Conservation (phyloP, 2,113 vertebrate genomes). For the Brachypteracias leptosomus region DNA sequence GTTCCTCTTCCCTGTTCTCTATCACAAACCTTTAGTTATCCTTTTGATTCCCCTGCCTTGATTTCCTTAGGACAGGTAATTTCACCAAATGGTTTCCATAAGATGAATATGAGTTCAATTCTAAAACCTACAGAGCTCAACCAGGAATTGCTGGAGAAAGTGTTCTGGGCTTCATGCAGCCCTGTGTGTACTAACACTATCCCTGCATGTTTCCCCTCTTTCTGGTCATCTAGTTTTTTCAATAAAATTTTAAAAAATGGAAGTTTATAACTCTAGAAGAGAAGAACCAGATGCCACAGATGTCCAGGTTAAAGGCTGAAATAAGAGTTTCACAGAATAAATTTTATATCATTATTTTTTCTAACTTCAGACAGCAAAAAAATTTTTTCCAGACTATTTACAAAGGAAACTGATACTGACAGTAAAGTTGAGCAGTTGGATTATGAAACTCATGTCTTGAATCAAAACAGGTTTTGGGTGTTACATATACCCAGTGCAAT, state of each 20-base stretch:
- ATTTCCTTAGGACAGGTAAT: not conserved
- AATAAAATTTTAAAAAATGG: not conserved
- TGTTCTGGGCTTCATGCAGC: not conserved
- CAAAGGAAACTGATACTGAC: not conserved
- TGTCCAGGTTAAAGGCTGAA: not conserved
- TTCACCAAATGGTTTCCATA: not conserved
- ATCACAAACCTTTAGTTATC: not conserved
- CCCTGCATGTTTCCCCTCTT: not conserved
- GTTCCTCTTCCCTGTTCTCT: not conserved
- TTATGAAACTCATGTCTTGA: not conserved
- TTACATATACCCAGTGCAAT: not conserved
- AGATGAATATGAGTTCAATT: not conserved
- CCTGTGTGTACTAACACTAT: not conserved
- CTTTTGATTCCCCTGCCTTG: not conserved
- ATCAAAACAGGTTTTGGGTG: not conserved
- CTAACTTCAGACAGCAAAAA: not conserved
- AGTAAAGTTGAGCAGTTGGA: not conserved
- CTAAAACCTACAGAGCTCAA: not conserved
- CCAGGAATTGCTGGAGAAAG: not conserved
- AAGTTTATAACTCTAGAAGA: not conserved
- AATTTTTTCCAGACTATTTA: not conserved
- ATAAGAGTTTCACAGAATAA: not conserved
- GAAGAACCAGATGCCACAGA: not conserved
- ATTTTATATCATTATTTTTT: not conserved
- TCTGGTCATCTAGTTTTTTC: not conserved